Conservation (phyloP, 2,113 vertebrate genomes). For the Carassius gibelio region DNA sequence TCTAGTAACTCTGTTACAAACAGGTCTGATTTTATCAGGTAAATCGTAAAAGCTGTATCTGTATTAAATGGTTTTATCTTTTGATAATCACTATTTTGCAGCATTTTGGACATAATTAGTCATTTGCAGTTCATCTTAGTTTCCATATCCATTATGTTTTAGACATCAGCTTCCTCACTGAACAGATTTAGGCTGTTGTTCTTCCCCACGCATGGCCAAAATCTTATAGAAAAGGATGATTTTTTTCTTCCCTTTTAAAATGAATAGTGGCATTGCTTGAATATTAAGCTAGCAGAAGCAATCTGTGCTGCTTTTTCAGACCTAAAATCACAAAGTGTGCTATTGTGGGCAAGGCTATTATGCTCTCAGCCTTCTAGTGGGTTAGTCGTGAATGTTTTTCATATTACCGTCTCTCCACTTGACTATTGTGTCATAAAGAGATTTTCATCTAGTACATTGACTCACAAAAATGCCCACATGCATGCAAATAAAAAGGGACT, state of each 20-base stretch:
- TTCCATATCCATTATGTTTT: neutral
- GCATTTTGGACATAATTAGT: neutral
- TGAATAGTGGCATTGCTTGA: constrained; percentile 39
- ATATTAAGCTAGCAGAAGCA: constrained; percentile 39
- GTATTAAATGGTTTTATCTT: constrained; percentile 42
- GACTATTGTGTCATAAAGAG: constrained; percentile 66
- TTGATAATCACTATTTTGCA: constrained; percentile 29
- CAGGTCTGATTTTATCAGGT: constrained; percentile 48
- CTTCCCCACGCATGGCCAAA: neutral
- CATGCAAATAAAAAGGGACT: constrained; percentile 67
- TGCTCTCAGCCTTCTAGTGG: constrained; percentile 44
- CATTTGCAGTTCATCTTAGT: constrained; percentile 7
- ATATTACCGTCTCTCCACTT: constrained; percentile 52
- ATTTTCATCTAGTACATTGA: constrained; percentile 56
- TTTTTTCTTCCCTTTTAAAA: constrained; percentile 17
- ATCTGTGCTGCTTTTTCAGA: constrained; percentile 41
- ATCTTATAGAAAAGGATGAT: neutral
- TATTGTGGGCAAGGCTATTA: constrained; percentile 39
- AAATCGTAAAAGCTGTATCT: constrained; percentile 41
- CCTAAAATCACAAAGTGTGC: constrained; percentile 45
- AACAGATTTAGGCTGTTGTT: neutral
- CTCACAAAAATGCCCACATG: constrained; percentile 69
- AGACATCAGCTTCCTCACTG: neutral
- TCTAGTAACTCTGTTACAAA: constrained; percentile 38
- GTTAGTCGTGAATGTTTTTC: constrained; percentile 41